Conservation (phyloP, 2,113 vertebrate genomes). For the Pseudolaguvia tuberculata region DNA sequence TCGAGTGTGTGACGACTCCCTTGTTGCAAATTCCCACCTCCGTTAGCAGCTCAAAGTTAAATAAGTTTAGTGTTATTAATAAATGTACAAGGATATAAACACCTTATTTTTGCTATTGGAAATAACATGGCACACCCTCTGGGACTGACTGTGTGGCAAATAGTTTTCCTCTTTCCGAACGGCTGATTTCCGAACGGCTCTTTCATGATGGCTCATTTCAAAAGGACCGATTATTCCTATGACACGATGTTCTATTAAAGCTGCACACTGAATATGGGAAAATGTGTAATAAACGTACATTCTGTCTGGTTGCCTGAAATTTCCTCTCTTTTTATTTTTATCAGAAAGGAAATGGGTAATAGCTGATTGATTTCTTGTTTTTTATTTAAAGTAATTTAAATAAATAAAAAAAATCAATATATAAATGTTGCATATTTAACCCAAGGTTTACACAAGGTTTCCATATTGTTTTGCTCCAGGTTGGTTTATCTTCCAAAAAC, state of each 20-base stretch:
- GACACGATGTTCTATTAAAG: slow-evolving; percentile 8
- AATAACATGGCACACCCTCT: not conserved
- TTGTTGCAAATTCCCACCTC: slow-evolving; percentile 7
- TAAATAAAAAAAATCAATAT: not conserved
- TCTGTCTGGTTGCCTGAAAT: slow-evolving; percentile 4
- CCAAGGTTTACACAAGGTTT: slow-evolving; percentile 46
- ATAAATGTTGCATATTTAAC: slow-evolving; percentile 18
- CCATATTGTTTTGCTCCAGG: slow-evolving; percentile 34
- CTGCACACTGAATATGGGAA: not conserved
- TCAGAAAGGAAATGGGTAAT: slow-evolving; percentile 10
- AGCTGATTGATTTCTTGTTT: slow-evolving; percentile 5
- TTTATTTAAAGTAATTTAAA: not conserved
- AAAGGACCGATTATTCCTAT: slow-evolving; percentile 27
- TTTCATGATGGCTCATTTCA: slow-evolving; percentile 44
- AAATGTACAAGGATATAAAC: not conserved
- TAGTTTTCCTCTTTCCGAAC: slow-evolving; percentile 59
- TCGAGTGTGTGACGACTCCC: not conserved
- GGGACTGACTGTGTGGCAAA: slow-evolving; percentile 12
- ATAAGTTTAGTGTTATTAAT: not conserved
- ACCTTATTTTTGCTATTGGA: not conserved
- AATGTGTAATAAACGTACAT: slow-evolving; percentile 9
- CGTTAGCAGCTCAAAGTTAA: not conserved
- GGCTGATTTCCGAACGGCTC: no score
- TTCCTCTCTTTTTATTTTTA: not conserved
- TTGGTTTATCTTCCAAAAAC: slow-evolving; percentile 6